Base-by-base conservation (phyloP, 2,113 vertebrate species). In the Psittacus erithacus region DNA sequence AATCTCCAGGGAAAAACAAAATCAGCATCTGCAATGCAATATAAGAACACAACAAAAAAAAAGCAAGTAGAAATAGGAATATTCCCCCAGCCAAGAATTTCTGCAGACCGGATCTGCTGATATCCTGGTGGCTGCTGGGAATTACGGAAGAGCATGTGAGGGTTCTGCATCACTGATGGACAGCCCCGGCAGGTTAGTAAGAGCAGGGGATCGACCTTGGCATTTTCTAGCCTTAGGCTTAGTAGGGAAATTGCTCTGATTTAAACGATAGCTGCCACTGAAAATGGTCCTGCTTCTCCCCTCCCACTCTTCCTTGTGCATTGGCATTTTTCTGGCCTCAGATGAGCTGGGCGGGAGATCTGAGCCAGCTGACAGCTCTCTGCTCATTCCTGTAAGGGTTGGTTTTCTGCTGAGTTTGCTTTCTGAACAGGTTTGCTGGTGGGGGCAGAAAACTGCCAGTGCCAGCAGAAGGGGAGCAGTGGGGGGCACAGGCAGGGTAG, bases 341-440 rank as follows among this genome's bases (percentile, higher is more conserved):
- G 76, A 93, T 74, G 91, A 92, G 88, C 92, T 55, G 68, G 68
- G 43, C 2, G 59, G 69, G 68, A 95, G 94, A 88, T 67, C 60
- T 53, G 82, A 93, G 82, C 92, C 95, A 90, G 91, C 91, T 95
- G 86, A 94, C 6, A 0, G 53, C 68, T 94, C 90, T 88, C 31
- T 53, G 73, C 49, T 96, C n/a, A 11, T 86, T 95, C 57, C 92
- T 70, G 53, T 50, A 81, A 83, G 76, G 31, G 50, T 46, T 86
- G n/a, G 39, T 77, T 96, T 96, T 95, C 82, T 96, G 92, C 94
- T 94, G 88, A 96, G 90, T 71, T 74, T 78, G 86, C 73, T 94
- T 95, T 94, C 94, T 81, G 86, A 90, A 78, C 79, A 95, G 19
- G 44, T 95, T 90, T 93, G n/a, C 71, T 93, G 53, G 71, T 92